Evolutionary conservation across 2,797 vertebrate genomes (phyloP), one percentile per base, ranked within the genome.

Genomic region (Pangasius larnaudii): DNA sequence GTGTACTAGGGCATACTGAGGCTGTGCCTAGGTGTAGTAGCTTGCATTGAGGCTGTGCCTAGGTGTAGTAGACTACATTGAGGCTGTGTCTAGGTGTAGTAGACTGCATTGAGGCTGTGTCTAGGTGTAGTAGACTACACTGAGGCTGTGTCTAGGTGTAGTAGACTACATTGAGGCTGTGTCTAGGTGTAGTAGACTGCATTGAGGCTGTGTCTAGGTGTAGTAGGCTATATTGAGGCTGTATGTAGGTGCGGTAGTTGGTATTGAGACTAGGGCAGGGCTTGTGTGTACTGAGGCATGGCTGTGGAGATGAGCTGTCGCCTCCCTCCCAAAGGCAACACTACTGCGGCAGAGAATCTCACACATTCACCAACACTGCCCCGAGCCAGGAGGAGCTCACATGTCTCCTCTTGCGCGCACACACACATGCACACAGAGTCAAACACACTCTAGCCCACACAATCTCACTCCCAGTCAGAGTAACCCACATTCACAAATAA

Each of bases 321-420:
- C 87, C 85, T 81, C 74, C 84, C 84, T 86, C 89, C 85, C 85
- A 87, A 85, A 88, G 49, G 82, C 87, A 90, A 92, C 93, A 92
- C 92, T 83, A 94, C 93, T 94, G 94, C 94, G 93, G 94, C 95
- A 94, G 82, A 88, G 91, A 94, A 93, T 92, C 93, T 93, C 93
- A 93, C 89, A 91, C 92, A 91, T 93, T 93, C 85, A 91, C 93
- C 89, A 93, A 93, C 89, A 92, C 92, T 91, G 94, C 93, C 94
- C 91, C 91, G 90, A 95, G 94, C 92, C 86, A 94, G 91, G 91
- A 94, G 93, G 88, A 92, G 93, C 94, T 94, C 93, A 91, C 91
- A 87, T 86, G 81, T 90, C 84, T 86, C 69, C 61, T 56, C 94
- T 93, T 89, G 71, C 94, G 94, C 94, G 86, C 88, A 86, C 94